Conservation (phyloP, 1,140 invertebrate genomes). For the Agraylea sexmaculata region DNA sequence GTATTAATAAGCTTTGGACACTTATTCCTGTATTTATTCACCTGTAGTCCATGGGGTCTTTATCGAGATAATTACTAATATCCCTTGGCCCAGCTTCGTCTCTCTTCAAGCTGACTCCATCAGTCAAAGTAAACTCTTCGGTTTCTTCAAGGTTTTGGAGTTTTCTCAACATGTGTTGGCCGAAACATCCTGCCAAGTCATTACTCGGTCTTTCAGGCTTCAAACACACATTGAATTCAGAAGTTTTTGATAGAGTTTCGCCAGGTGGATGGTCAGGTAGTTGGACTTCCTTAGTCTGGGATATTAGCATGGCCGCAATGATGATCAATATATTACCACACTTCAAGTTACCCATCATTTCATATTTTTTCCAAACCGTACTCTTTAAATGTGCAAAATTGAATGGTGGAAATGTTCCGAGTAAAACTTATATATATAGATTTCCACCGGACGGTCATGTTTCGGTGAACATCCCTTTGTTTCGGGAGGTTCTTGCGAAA, state of each 20-base stretch:
- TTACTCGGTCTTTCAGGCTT: conserved; percentile 30
- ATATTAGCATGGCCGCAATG: not conserved
- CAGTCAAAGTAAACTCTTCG: conserved; percentile 50
- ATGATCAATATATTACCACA: conserved; percentile 1
- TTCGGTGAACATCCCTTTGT: conserved; percentile 17
- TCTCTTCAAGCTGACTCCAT: conserved; percentile 44
- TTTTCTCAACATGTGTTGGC: conserved; percentile 51
- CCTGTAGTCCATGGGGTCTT: conserved; percentile 59
- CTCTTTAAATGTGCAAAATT: not conserved
- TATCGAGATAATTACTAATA: conserved; percentile 48
- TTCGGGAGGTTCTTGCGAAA: too few relatives aligned
- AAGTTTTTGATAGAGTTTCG: conserved; percentile 14
- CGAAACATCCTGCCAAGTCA: conserved; percentile 47
- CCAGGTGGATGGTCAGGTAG: conserved; percentile 16
- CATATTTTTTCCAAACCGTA: not conserved
- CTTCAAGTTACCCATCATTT: not conserved
- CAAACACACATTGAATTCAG: conserved; percentile 39
- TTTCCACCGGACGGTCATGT: conserved; percentile 16
- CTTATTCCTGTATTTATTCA: conserved; percentile 25
- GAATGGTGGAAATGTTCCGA: not conserved
- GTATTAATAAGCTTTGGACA: not conserved
- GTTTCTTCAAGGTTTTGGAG: conserved; percentile 51
- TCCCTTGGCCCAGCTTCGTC: conserved; percentile 43
- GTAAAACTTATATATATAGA: conserved; percentile 20
- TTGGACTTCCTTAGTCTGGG: conserved; percentile 17